Evolutionary conservation across 2,888 invertebrate genomes (phyloP).

Genomic region (Chrysotoxum bicinctum): DNA sequence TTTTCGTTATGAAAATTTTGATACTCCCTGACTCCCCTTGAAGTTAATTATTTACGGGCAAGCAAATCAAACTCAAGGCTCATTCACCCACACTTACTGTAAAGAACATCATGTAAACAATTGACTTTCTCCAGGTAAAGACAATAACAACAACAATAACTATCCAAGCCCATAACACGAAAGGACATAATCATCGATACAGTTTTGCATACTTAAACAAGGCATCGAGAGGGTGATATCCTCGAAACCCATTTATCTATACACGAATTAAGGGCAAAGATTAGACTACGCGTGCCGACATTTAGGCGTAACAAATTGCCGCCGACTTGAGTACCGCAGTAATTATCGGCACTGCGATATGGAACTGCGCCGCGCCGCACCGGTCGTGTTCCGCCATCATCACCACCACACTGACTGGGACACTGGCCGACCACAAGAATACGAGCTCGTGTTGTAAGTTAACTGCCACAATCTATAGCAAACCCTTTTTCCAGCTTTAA

Average conservation of each 20-base stretch:
- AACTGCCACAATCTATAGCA: constrained; percentile 13
- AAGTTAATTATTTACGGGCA: constrained; percentile 74
- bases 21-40: constrained; percentile 7
- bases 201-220: constrained; percentile 65
- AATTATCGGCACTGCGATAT: constrained; percentile 67
- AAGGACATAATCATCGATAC: constrained; percentile 67
- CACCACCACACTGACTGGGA: background rate
- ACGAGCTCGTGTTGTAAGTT: constrained; percentile 9
- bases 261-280: constrained; percentile 69
- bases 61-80: constrained; percentile 73
- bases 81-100: constrained; percentile 20
- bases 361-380: constrained; percentile 21
- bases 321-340: constrained; percentile 74
- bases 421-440: constrained; percentile 22
- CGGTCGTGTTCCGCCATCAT: background rate
- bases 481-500: constrained; percentile 47
- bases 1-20: constrained; percentile 68
- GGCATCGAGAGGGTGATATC: constrained; percentile 50
- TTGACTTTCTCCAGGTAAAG: constrained; percentile 55
- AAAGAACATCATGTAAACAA: constrained; percentile 62
- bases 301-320: constrained; percentile 81
- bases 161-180: constrained; percentile 62
- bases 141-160: constrained; percentile 19
- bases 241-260: constrained; percentile 34
- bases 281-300: constrained; percentile 77